phyloP scores from a whole-genome alignment of 2,888 invertebrate species.

The Trichogramma evanescens region DNA sequence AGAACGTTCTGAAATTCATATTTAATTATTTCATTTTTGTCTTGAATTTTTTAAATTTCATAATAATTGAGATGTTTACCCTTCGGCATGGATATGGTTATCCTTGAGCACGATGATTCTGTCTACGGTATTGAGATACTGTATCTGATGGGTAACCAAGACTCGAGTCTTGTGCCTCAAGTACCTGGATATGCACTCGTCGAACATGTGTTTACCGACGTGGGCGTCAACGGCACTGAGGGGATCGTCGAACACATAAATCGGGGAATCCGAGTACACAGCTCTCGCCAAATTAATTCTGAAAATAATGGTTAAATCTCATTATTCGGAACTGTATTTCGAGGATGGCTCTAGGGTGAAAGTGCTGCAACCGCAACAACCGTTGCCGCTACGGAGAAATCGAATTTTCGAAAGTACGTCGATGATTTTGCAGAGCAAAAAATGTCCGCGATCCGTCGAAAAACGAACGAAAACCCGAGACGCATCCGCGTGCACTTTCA shows the following conservation, averaged over 20 bases:
- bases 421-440: no score
- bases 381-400: background rate
- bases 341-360: no score
- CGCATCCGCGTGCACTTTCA: no score
- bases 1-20: constrained; percentile 51
- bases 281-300: constrained; percentile 81
- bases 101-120: constrained; percentile 43
- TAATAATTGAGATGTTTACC: constrained; percentile 25
- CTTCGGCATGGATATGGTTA: constrained; percentile 37
- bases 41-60: background rate
- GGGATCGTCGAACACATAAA: constrained; percentile 86
- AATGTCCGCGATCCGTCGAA: no score
- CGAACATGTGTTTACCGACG: constrained; percentile 83
- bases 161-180: constrained; percentile 52
- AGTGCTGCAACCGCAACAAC: no score
- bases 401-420: background rate
- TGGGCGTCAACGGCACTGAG: constrained; percentile 89
- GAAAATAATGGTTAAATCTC: background rate
- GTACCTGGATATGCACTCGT: constrained; percentile 64
- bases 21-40: constrained; percentile 6
- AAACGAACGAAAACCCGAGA: no score
- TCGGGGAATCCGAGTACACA: constrained; percentile 77
- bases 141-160: constrained; percentile 58
- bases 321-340: background rate
- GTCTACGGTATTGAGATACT: constrained; percentile 48